Conservation (phyloP, 2,113 vertebrate species). For the Ivindomyrus marchei region DNA sequence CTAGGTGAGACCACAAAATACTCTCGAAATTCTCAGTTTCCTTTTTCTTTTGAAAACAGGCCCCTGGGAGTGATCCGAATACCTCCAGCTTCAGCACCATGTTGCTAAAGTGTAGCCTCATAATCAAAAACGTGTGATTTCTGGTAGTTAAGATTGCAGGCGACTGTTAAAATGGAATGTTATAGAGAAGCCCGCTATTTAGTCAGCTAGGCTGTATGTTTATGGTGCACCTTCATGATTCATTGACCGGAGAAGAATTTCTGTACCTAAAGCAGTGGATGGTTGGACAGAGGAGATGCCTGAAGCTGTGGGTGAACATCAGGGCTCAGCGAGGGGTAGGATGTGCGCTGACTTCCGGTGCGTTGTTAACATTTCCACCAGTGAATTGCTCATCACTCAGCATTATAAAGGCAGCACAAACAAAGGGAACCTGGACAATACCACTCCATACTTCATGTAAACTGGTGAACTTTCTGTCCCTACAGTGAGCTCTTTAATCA, state of each 20-base stretch:
- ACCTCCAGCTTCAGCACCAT: background rate
- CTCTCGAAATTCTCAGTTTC: background rate
- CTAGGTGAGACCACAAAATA: background rate
- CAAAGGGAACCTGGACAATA: background rate
- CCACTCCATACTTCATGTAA: background rate
- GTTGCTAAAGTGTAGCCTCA: background rate
- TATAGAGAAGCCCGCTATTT: background rate
- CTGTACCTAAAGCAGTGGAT: background rate
- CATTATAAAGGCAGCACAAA: background rate
- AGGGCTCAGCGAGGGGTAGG: background rate
- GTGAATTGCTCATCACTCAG: background rate
- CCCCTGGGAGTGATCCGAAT: background rate
- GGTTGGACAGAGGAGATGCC: background rate
- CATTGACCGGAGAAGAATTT: background rate
- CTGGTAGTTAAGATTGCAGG: background rate
- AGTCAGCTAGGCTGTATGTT: background rate
- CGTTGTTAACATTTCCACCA: background rate
- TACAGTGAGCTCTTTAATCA: background rate
- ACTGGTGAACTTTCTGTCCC: background rate
- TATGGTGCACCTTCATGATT: background rate
- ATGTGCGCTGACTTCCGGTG: background rate
- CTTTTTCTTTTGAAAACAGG: background rate
- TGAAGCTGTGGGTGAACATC: background rate
- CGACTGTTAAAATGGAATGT: background rate
- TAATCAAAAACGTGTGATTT: background rate